Base-by-base conservation (phyloP, 1,140 invertebrate genomes). In the Hylyphantes graminicola region DNA sequence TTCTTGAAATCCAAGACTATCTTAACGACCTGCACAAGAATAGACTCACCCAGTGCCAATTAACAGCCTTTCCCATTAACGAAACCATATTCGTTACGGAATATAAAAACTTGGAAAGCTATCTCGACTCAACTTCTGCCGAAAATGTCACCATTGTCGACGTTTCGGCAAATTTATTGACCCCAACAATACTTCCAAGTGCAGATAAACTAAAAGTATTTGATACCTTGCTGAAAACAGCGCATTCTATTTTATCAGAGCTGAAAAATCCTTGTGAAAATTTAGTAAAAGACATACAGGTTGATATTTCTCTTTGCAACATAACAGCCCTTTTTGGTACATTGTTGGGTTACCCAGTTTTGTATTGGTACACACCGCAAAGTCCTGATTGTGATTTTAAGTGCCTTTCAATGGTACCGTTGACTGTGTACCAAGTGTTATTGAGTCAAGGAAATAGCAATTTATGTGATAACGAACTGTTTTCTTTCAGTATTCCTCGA, bases 331-430 rank as follows among this genome's bases (percentile, higher is more conserved):
- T 81, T 12, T 73, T 54, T 54, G 79, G 79, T 15, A 50, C 53
- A 51, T 17, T 81, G 12, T 12, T 81, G 6, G 57, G 79, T 54
- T 81, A 81, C 54, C 79, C 79, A 63, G 79, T 81, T n/a, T 17
- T 81, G 13, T 81, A 81, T 19, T 81, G 79, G 79, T 81, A 73
- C 48, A 19, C 6, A 7, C 5, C 35, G 13, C 67, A 81, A 48
- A 53, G 10, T 15, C 48, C 67, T n/a, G 13, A 72, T 63, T 12
- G 9, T n/a, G 65, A 63, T 48, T 73, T 63, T n/a, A 21, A 48
- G 3, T 81, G 79, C 15, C 19, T 81, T 11, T 63, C 79, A 53
- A 81, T 73, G 79, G 55, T 81, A 53, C 79, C 79, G 9, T 21
- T 81, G 2, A 59, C 53, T 21, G 54, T 81, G 8, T 55, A 81